Evolutionary conservation across 2,888 invertebrate genomes (phyloP).

Genomic region (Pterostichus niger): DNA sequence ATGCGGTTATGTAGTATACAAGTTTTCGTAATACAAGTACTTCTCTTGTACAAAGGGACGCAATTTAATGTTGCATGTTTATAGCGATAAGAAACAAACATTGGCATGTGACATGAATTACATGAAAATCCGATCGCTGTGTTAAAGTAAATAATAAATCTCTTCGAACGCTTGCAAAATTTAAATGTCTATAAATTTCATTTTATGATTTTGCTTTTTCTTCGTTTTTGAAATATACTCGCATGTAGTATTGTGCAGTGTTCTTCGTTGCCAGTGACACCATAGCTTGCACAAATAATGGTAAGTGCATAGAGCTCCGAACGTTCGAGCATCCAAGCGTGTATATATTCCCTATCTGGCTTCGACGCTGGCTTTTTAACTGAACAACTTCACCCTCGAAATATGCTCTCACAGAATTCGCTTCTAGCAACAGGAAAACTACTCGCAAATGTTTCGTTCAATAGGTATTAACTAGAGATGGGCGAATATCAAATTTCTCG

Average conservation of each 20-base stretch:
- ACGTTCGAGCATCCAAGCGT: not conserved
- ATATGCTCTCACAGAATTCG: not conserved
- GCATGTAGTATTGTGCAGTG: not conserved
- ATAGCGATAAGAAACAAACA: conserved; percentile 17
- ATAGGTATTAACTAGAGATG: too few relatives aligned
- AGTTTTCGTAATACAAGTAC: too few relatives aligned
- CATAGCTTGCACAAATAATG: conserved; percentile 11
- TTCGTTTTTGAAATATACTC: conserved; percentile 3
- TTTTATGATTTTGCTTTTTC: conserved; percentile 2
- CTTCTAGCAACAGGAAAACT: too few relatives aligned
- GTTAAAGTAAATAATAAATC: conserved; percentile 2
- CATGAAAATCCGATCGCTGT: conserved; percentile 1
- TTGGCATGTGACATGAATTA: conserved; percentile 3
- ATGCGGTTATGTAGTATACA: too few relatives aligned
- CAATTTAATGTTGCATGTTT: not conserved
- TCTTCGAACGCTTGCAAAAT: conserved; percentile 15
- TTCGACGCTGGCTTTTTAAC: conserved; percentile 2
- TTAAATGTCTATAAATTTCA: conserved; percentile 12
- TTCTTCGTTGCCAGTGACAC: conserved; percentile 17
- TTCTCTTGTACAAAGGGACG: too few relatives aligned
- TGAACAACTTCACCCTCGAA: conserved; percentile 1
- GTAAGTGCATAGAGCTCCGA: not conserved
- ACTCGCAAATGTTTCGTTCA: too few relatives aligned
- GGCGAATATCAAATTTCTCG: too few relatives aligned
- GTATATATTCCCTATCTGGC: conserved; percentile 1